Base-by-base conservation (phyloP, 2,888 invertebrate genomes). In the Amblyjoppa proteus region DNA sequence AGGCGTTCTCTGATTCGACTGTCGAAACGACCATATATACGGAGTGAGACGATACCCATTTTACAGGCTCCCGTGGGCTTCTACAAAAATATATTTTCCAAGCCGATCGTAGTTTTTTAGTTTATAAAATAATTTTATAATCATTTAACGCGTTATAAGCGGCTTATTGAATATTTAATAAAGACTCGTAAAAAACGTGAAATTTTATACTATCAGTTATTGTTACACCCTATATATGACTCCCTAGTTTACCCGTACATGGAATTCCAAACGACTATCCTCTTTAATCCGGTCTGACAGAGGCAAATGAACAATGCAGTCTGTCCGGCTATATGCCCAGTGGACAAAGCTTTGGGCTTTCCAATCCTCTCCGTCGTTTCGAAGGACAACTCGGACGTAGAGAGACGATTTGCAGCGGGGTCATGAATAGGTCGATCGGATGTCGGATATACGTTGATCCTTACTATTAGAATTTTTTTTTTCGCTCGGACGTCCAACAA, bases 231-330 rank as follows among this genome's bases (percentile, higher is more conserved):
- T 75, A 41, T 64, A 64, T 31, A 51, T 49, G 49, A 20, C 66
- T 76, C 66, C 38, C 51, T 66, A 16, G 16, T 28, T 28, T 20
- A 25, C n/a, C 11, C 31, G 56, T 56, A 75, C 38, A 77, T 71
- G 83, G 64, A 81, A 61, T 61, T 71, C 31, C 83, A 83, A 88
- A 89, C 87, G 86, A 86, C 83, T 51, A 28, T 90, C 90, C 76
- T 90, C 90, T 91, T 90, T 91, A 91, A 91, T 91, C 88, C 90
- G 86, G 89, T 89, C 88, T 89, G 89, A 90, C 90, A 87, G 88
- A 89, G 88, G 89, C 91, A 90, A 91, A 91, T 91, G 91, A 91
- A 91, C 91, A 89, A 88, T 87, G 87, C 80, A 66, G 64, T 31
- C 58, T 31, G 61, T 79, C 74, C 68, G 9, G 25, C 34, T 64